Base-by-base conservation (phyloP, 2,888 invertebrate species). In the Abscondita cerata region DNA sequence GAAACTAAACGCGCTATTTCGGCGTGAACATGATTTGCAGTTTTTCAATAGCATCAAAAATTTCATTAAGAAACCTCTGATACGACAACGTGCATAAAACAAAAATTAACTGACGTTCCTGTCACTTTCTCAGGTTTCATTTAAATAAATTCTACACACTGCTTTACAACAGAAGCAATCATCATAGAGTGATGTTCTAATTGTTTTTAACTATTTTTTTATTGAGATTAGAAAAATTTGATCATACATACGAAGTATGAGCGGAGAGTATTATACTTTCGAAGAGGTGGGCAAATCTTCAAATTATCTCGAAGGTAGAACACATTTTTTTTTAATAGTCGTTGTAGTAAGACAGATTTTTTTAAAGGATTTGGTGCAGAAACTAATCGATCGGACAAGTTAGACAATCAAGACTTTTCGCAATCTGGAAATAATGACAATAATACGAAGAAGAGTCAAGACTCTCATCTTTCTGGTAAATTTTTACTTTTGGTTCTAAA, bases 211-310 rank as follows among this genome's bases (percentile, higher is more conserved):
- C 33, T 15, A 1, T 47, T 19, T 47, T 47, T 47, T 20, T 20
- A 20, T 13, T 25, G 11, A 12, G 13, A 36, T 46, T 41, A 34
- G n/a, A 20, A 36, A 25, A 25, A 25, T 25, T 6, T 25, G 6
- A 50, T 19, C 16, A 31, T 48, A 67, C 48, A 31, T n/a, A n/a
- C 4, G 2, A 25, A 25, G 25, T 25, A 71, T 72, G 71, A 68
- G 69, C 50, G 70, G 67, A 31, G 70, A 69, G 56, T 72, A 69
- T 56, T 69, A 66, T 64, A 65, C 62, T 48, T 63, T 68, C 16
- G 70, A 69, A 59, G 69, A 68, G 52, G 59, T 68, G 34, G 59
- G 36, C 3, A 65, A 71, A 59, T 54, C 63, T 48, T 52, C 65
- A 46, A 61, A 58, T 59, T 68, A 50, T 55, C 53, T 55, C 19